These are phyloP conservation scores for Ametastegia equiseti DNA, from an alignment of 2,888 invertebrate genomes.

Conservation along the genomic window DNA sequence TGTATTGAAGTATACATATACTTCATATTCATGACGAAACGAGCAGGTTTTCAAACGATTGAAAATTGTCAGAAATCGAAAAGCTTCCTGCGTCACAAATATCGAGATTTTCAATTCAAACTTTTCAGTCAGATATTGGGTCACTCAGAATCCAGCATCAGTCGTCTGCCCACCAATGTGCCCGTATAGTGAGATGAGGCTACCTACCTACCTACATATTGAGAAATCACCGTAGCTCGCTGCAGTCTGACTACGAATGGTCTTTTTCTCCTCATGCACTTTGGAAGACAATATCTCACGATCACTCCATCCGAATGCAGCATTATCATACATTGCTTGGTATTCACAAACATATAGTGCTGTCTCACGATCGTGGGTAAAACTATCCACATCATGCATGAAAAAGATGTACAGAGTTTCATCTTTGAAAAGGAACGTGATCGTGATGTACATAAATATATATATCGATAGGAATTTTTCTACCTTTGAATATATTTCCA, in stretches of 20 bases:
- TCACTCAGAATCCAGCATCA: not conserved
- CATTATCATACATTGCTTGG: not conserved
- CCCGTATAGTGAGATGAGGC: not conserved
- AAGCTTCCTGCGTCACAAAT: too few species aligned
- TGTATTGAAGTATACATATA: too few species aligned
- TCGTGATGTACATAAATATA: too few species aligned
- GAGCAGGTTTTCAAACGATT: too few species aligned
- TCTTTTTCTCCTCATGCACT: constrained; percentile 3
- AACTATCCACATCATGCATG: not conserved
- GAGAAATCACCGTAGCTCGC: not conserved
- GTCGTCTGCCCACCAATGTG: not conserved
- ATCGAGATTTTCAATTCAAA: too few species aligned
- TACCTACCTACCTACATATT: not conserved
- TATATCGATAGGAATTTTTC: too few species aligned
- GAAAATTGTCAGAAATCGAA: too few species aligned
- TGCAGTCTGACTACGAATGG: constrained; percentile 36
- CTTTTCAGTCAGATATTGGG: too few species aligned
- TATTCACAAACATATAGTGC: too few species aligned
- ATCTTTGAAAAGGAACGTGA: not conserved
- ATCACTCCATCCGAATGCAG: not conserved
- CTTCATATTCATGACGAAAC: too few species aligned
- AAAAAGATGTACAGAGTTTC: not conserved
- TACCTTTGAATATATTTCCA: too few species aligned
- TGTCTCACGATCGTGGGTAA: not conserved
- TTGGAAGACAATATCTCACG: constrained; percentile 9